phyloP scores from a whole-genome alignment of 37 sponge, comb jelly and placozoan species.

The Dysidea cf. avara region DNA sequence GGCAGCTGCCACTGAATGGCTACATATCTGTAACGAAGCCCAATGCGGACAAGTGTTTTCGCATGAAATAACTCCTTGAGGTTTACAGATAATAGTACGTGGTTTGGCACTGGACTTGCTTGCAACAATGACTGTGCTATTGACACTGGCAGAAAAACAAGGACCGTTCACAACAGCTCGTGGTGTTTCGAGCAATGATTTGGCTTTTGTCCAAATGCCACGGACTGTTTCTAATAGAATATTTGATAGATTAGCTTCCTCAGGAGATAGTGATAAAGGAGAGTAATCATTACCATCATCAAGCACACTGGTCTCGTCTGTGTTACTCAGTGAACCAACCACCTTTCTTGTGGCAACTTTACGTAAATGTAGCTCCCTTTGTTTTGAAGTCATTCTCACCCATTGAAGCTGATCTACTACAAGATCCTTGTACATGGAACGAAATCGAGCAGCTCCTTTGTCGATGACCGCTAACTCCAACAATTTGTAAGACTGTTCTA shows the following conservation, averaged over 20 bases:
- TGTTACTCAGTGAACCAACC: too few species aligned
- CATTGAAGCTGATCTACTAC: not conserved
- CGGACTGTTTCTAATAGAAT: not conserved
- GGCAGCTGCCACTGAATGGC: slow-evolving; percentile 23
- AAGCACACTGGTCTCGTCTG: too few species aligned
- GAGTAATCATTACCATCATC: too few species aligned
- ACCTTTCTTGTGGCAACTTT: too few species aligned
- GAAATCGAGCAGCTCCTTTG: slow-evolving; percentile 12
- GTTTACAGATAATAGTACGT: not conserved
- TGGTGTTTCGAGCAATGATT: not conserved
- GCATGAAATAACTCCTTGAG: slow-evolving; percentile 1
- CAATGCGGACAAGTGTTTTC: slow-evolving; percentile 16
- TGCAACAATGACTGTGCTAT: not conserved
- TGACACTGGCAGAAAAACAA: not conserved
- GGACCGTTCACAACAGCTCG: slow-evolving; percentile 1
- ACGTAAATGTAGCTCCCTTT: too few species aligned
- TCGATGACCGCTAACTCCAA: slow-evolving; percentile 4
- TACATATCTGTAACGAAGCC: slow-evolving; percentile 3
- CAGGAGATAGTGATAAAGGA: not conserved
- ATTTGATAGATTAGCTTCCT: not conserved
- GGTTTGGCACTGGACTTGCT: slow-evolving; percentile 1
- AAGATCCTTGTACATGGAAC: not conserved
- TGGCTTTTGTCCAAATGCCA: slow-evolving; percentile 11
- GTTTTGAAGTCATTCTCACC: not conserved
- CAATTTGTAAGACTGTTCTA: not conserved